Conservation (phyloP, 2,888 invertebrate species). For the Aphidoletes aphidimyza region DNA sequence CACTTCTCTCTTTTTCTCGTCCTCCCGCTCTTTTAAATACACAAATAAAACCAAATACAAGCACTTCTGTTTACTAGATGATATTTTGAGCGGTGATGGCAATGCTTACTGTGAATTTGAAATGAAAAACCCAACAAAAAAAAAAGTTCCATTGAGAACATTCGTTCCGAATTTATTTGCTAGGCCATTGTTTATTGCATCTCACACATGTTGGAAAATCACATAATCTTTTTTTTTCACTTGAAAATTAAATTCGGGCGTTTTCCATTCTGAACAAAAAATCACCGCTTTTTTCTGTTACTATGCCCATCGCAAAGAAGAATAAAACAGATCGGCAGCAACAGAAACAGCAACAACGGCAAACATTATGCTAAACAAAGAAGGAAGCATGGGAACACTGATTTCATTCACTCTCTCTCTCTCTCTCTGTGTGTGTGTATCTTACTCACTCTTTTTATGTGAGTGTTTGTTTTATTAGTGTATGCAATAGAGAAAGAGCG, state of each 20-base stretch:
- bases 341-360: not conserved
- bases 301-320: not conserved
- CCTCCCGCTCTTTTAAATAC: not conserved
- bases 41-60: not conserved
- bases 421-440: not conserved
- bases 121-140: not conserved
- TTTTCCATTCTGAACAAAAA: constrained; percentile 22
- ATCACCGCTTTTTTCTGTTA: not conserved
- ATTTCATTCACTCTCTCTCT: not conserved
- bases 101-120: not conserved
- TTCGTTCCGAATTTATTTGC: not conserved
- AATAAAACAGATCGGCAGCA: constrained; percentile 14
- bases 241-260: not conserved
- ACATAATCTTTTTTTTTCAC: not conserved
- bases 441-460: no score
- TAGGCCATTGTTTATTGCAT: constrained; percentile 17
- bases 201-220: constrained; percentile 28
- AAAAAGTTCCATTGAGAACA: not conserved
- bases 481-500: constrained; percentile 17
- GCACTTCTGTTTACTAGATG: constrained; percentile 3
- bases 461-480: no score
- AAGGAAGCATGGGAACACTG: constrained; percentile 44
- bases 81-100: constrained; percentile 8
- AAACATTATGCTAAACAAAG: not conserved
- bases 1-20: not conserved